These are phyloP conservation scores for Columba livia DNA, from an alignment of 2,113 vertebrate species.

Conservation along the genomic window DNA sequence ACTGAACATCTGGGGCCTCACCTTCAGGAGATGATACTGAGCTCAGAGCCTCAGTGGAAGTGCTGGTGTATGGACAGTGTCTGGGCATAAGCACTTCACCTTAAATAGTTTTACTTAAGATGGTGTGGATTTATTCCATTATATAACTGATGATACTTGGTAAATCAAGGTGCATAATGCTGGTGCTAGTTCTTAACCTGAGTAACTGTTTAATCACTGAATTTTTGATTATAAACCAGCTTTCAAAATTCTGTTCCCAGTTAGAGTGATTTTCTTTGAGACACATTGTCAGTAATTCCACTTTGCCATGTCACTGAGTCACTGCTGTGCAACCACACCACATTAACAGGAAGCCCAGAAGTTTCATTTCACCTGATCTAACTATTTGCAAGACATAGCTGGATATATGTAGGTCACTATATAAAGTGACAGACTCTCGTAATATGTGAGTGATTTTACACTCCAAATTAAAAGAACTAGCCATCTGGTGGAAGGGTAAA, in stretches of 20 bases:
- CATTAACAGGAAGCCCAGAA: slow-evolving; percentile 45
- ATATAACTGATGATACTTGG: background rate
- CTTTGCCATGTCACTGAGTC: slow-evolving; percentile 42
- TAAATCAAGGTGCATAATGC: background rate
- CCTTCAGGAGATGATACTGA: background rate
- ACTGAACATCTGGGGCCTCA: background rate
- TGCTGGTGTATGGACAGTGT: background rate
- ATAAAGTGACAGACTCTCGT: background rate
- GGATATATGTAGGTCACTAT: slow-evolving; percentile 64
- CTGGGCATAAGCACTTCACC: background rate
- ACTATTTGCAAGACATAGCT: background rate
- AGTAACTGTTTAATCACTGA: background rate
- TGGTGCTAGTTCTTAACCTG: background rate
- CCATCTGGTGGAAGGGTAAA: background rate
- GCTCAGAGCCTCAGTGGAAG: background rate
- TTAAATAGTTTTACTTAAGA: background rate
- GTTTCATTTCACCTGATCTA: slow-evolving; percentile 41
- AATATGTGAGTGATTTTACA: background rate
- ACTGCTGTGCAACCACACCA: background rate
- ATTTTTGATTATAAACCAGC: background rate
- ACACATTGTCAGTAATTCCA: slow-evolving; percentile 21
- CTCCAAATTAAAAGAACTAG: background rate
- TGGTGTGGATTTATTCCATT: background rate
- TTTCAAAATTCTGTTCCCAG: slow-evolving; percentile 5
- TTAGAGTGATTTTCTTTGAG: background rate